These are phyloP conservation scores for Penaeus monodon DNA, from an alignment of 2,888 invertebrate species.

Conservation along the genomic window DNA sequence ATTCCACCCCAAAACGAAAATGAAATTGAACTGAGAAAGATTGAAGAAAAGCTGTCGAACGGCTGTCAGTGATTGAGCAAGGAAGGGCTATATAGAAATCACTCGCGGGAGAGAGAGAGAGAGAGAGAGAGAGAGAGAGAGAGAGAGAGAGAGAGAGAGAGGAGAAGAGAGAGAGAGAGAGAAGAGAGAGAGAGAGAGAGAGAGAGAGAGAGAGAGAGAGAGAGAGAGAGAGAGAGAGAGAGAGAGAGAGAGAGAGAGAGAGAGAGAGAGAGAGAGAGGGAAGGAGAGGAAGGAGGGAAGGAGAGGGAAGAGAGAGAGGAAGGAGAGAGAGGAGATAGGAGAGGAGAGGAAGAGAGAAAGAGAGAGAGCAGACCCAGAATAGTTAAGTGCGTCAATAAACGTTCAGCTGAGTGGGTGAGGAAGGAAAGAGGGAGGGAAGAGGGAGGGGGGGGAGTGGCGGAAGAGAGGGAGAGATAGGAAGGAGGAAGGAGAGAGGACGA, in stretches of 20 bases:
- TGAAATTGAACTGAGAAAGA: too few relatives aligned
- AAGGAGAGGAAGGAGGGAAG: not conserved
- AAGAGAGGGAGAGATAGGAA: too few relatives aligned
- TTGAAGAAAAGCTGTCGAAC: too few relatives aligned
- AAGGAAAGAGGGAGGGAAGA: too few relatives aligned
- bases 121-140: not conserved
- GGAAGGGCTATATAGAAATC: too few relatives aligned
- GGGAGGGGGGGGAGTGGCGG: too few relatives aligned
- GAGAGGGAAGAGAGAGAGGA: not conserved
- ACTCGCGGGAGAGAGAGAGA: not conserved
- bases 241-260: conserved; percentile 24
- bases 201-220: not conserved
- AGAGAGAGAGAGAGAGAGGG: conserved; percentile 10
- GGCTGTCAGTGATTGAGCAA: too few relatives aligned
- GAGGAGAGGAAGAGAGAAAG: conserved; percentile 25
- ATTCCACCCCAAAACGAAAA: too few relatives aligned
- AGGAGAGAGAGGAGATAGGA: not conserved
- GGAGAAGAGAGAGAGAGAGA: conserved; percentile 26
- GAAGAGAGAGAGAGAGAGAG: not conserved
- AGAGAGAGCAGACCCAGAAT: conserved; percentile 1
- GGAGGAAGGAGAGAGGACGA: too few relatives aligned
- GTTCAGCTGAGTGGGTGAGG: too few relatives aligned
- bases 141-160: conserved; percentile 36
- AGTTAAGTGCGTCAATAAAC: too few relatives aligned
- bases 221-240: not conserved